phyloP scores from a whole-genome alignment of 1,140 invertebrate genomes.

The fruit fly (Drosophila melanogaster) region Release_6_plus_ISO1_MT NT_037436.4:14404501-14405000 shows the following conservation, averaged over 20 bases:
- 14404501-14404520: constrained; percentile 14
- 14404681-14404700: constrained; percentile 13
- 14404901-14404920: neutral
- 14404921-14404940: constrained; percentile 31
- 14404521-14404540: neutral
- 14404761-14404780: neutral
- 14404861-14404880: neutral
- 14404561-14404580: constrained; percentile 20
- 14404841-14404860: neutral
- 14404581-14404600: constrained; percentile 18
- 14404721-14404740: constrained; percentile 41
- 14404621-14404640: neutral
- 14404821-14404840: constrained; percentile 5
- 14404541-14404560: constrained; percentile 17
- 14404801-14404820: constrained; percentile 21
- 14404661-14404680: constrained; percentile 50
- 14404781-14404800: neutral
- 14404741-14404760: constrained; percentile 42
- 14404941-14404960: constrained; percentile 58
- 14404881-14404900: neutral
- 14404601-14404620: constrained; percentile 6
- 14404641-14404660: constrained; percentile 1
- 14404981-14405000: constrained; percentile 47
- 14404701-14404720: neutral
- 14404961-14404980: constrained; percentile 57